phyloP scores from a whole-genome alignment of 2,113 vertebrate species.

The Todiramphus saurophagus region DNA sequence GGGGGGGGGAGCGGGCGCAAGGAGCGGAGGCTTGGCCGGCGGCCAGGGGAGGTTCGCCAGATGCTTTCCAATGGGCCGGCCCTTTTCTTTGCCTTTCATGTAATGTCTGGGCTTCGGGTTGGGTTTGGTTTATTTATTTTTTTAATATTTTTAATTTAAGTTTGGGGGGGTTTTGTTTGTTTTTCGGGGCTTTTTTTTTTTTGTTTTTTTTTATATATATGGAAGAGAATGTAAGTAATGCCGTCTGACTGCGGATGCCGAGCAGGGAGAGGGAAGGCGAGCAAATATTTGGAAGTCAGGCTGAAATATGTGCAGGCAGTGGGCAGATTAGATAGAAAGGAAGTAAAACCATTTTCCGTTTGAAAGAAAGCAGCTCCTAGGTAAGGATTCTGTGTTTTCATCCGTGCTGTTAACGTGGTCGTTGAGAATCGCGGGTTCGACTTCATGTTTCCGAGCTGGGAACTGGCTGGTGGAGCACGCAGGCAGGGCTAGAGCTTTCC shows the following conservation, averaged over 20 bases:
- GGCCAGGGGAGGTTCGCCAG: no score
- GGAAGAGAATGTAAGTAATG: conserved; percentile 80
- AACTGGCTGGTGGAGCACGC: conserved; percentile 18
- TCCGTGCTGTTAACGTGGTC: background rate
- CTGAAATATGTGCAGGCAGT: conserved; percentile 70
- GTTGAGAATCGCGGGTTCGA: background rate
- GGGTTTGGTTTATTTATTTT: no score
- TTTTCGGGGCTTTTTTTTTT: no score
- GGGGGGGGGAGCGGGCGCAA: no score
- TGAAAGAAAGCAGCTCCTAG: conserved; percentile 79
- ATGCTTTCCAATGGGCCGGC: no score
- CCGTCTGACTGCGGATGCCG: conserved; percentile 71
- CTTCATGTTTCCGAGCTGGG: conserved; percentile 37
- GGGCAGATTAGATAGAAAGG: conserved; percentile 76
- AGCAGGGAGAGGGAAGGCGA: conserved; percentile 64
- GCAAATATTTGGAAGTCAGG: conserved; percentile 71
- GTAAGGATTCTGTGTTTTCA: conserved; percentile 72
- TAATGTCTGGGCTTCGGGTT: no score
- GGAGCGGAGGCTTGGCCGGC: no score
- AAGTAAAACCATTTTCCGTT: conserved; percentile 74
- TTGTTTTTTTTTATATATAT: background rate
- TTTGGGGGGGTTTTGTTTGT: no score
- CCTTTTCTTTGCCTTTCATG: no score
- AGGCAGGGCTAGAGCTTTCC: conserved; percentile 56
- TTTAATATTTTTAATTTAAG: no score